Evolutionary conservation across 1,140 invertebrate species (phyloP), one percentile per base, ranked within the genome.

Genomic region (Vollenhovia emeryi): DNA sequence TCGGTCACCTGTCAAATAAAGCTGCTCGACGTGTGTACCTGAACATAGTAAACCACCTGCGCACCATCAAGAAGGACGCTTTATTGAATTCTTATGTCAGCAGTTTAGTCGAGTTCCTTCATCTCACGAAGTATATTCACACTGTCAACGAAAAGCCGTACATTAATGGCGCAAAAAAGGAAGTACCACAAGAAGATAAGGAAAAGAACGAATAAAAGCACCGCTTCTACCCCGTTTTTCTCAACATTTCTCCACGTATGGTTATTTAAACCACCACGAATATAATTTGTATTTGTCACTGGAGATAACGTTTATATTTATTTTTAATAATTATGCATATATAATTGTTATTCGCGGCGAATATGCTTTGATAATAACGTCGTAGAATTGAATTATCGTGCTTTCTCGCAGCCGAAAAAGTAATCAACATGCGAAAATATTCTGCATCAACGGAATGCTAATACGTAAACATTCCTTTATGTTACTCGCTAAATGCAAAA

Each of bases 1-100:
- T 97, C 36, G 96, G 97, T 4, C 95, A 96, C 18, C 94, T 97
- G 78, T 97, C 96, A 52, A 96, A 96, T 84, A 97, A 97, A 93
- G 96, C 96, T 27, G 96, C 96, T 43, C 95, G 96, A 48, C 95
- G 97, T 50, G 95, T 97, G 52, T 97, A 97, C 95, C 92, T 95
- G 79, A 96, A 96, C 92, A 95, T 97, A 62, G 94, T 96, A 36
- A 91, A 93, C 71, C 96, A 96, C 86, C 94, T 97, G 90, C 95
- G 95, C 80, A 95, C 95, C 33, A 92, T 97, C 6, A 95, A 95
- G 55, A 95, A 94, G 43, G 95, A 95, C 57, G 21, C 18, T 15
- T 96, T 96, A 89, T 93, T 97, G n/a, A 96, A 95, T 82, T 94
- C 95, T 40, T 97, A 97, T 89, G 91, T 97, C 18, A 95, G 92